Conservation (phyloP, 37 sponge, comb jelly and placozoan genomes). For the Diacarnus erythraeanus region DNA sequence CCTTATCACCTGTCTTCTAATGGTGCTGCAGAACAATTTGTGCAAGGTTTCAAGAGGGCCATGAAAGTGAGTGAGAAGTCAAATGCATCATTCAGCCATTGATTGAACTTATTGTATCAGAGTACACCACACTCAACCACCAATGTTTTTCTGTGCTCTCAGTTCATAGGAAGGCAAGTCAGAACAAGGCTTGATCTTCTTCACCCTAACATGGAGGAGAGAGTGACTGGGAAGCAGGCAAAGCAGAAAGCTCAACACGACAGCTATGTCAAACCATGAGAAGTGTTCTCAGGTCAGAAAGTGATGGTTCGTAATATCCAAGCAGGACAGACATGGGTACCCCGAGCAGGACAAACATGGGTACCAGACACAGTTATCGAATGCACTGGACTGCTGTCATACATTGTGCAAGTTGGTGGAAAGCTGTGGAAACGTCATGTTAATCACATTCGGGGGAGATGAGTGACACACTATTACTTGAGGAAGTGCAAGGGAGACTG, state of each 20-base stretch:
- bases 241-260: not conserved
- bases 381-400: not conserved
- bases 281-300: not conserved
- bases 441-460: too few species aligned
- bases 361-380: not conserved
- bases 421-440: too few species aligned
- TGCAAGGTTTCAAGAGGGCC: conserved; percentile 8
- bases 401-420: too few species aligned
- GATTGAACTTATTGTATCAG: not conserved
- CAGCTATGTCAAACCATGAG: not conserved
- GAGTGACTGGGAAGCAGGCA: not conserved
- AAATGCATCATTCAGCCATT: not conserved
- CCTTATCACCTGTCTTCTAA: not conserved
- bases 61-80: not conserved
- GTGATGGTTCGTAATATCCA: not conserved
- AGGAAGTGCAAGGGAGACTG: too few species aligned
- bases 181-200: conserved; percentile 24
- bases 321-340: too few species aligned
- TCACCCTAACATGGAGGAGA: not conserved
- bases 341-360: too few species aligned
- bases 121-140: conserved; percentile 12
- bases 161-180: not conserved
- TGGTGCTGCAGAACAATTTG: conserved; percentile 15
- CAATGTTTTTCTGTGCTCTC: not conserved
- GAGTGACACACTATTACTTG: too few species aligned